Base-by-base conservation (phyloP, 2,888 invertebrate genomes). In the Stenoptilia bipunctidactyla region DNA sequence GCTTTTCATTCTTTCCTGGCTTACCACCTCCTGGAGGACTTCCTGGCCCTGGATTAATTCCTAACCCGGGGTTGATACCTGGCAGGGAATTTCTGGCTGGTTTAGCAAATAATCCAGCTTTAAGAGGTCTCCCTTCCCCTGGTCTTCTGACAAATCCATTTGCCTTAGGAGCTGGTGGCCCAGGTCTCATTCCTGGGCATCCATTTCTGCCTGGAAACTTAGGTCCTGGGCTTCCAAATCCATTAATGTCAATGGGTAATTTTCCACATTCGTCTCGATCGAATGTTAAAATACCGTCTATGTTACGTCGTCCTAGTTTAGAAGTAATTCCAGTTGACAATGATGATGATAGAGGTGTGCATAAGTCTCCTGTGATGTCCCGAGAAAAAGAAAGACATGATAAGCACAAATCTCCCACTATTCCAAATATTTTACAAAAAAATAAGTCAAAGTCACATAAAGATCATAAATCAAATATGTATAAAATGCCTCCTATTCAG, bases 121-220 rank as follows among this genome's bases (percentile, higher is more conserved):
- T 85, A 30, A 61, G 83, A 58, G 83, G 82, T 30, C 47, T 84
- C 20, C 62, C 66, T 34, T 51, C 68, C 12, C 66, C 80, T 30
- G 79, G 72, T 56, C 61, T 84, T 49, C 57, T 86, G 39, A 74
- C 76, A 2, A 87, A 86, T 60, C 76, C 87, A 30, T 85, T 85
- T 73, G 74, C 87, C 51, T 53, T 85, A 59, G 65, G 75, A 53
- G 58, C 75, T 61, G 66, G 86, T 59, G 87, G 87, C 0, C 88
- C 89, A 10, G 89, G 90, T 25, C 71, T 90, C 36, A 89, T 90
- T 56, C 89, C 89, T 2, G 77, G 85, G 6, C 82, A 86, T 27
- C 70, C 72, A 51, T 80, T 76, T 51, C 54, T 82, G 45, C 58
- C 69, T 27, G 69, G 72, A 25, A 60, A 60, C 27, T 51, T 76